Base-by-base conservation (phyloP, 1,140 invertebrate genomes). In the Leptinotarsa lineolata region DNA sequence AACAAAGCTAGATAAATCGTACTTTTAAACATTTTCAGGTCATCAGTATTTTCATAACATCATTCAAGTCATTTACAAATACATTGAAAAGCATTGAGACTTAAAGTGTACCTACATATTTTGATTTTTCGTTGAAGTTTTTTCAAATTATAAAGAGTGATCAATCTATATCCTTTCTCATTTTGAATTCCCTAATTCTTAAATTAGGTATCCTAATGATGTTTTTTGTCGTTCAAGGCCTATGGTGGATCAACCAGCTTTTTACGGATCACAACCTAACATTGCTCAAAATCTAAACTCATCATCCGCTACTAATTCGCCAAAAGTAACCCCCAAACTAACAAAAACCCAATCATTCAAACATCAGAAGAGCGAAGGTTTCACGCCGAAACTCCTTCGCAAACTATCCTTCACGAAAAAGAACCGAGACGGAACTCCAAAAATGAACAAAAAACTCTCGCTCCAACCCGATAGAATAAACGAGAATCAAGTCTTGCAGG, bases 181-280 rank as follows among this genome's bases (percentile, higher is more conserved):
- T 54, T 54, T 13, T 54, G 3, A 1, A 18, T 18, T 20, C 18
- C 64, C 18, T 20, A 18, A 39, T n/a, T 13, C n/a, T 0, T 54
- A 4, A 63, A 63, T 12, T 5, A 18, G 60, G 22, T 13, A 63
- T 4, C 60, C 60, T 63, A 63, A 48, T 20, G 15, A 30, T 24
- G n/a, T 63, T 64, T 75, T 78, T 74, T 77, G 66, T 76, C 77
- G 70, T 79, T 76, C 63, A 76, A 84, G 82, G 83, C 76, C 76
- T 73, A 75, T 76, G 72, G 75, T 76, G 72, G 74, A 74, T 48
- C 73, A 78, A 69, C 66, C 71, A 72, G 79, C 83, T 82, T 83
- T 82, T 74, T 84, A 80, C 77, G 83, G 83, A 81, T 84, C 83
- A 73, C 83, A 84, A 76, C 83, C 83, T 83, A 83, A 84, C 77